These are phyloP conservation scores for Chesias legatella DNA, from an alignment of 2,888 invertebrate species.

Conservation along the genomic window DNA sequence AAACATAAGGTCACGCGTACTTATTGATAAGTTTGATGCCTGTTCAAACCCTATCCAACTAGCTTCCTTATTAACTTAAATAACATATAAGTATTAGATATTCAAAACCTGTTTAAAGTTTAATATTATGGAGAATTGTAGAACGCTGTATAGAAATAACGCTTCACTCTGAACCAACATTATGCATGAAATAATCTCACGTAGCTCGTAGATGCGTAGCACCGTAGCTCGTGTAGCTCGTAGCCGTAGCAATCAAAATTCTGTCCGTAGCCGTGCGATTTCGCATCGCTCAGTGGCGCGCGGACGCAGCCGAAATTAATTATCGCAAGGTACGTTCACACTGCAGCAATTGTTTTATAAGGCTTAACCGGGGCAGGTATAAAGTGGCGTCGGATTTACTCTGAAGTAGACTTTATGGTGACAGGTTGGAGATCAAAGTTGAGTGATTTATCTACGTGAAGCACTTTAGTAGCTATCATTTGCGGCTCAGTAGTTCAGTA, in stretches of 20 bases:
- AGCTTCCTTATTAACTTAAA: too few relatives aligned
- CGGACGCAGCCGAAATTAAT: slow-evolving; percentile 51
- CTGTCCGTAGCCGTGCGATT: slow-evolving; percentile 46
- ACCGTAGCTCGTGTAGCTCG: slow-evolving; percentile 31
- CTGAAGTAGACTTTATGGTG: slow-evolving; percentile 18
- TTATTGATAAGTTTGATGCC: too few relatives aligned
- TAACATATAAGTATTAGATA: too few relatives aligned
- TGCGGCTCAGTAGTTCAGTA: background rate
- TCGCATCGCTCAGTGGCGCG: slow-evolving; percentile 43
- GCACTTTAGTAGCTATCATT: background rate
- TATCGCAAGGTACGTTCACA: slow-evolving; percentile 31
- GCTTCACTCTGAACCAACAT: background rate
- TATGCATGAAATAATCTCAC: slow-evolving; percentile 30
- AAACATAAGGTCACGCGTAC: too few relatives aligned
- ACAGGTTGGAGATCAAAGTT: slow-evolving; percentile 14
- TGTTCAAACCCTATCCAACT: too few relatives aligned
- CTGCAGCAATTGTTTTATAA: slow-evolving; percentile 30
- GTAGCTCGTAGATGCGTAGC: slow-evolving; percentile 27
- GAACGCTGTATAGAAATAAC: too few relatives aligned
- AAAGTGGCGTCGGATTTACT: slow-evolving; percentile 14
- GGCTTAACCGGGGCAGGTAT: slow-evolving; percentile 29
- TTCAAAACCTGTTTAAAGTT: too few relatives aligned
- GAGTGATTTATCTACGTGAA: slow-evolving; percentile 11
- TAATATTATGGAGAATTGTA: too few relatives aligned
- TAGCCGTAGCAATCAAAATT: slow-evolving; percentile 48